These are phyloP conservation scores for Huso huso DNA, from an alignment of 2,797 vertebrate genomes.

Conservation along the genomic window DNA sequence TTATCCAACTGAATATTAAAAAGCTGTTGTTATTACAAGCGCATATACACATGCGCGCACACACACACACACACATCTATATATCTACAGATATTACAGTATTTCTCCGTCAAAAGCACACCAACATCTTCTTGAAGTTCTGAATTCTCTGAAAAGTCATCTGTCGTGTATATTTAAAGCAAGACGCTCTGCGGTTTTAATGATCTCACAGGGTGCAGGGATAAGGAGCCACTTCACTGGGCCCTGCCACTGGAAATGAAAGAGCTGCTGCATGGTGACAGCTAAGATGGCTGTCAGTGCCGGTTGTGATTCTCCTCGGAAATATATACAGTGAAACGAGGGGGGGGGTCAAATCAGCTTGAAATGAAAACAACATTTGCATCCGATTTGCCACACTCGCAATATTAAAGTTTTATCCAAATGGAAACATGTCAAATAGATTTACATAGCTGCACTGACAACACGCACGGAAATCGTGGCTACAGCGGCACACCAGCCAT, in stretches of 20 bases:
- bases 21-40: conserved; percentile 41
- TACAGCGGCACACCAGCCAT: conserved; percentile 66
- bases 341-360: conserved; percentile 81
- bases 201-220: conserved; percentile 65
- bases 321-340: conserved; percentile 75
- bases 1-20: conserved; percentile 71
- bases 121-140: conserved; percentile 4
- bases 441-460: conserved; percentile 87
- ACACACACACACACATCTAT: conserved; percentile 6
- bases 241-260: conserved; percentile 54
- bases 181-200: conserved; percentile 63
- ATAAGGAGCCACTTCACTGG: conserved; percentile 45
- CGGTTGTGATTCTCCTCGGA: conserved; percentile 79
- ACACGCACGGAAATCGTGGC: conserved; percentile 66
- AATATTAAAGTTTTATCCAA: conserved; percentile 94
- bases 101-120: conserved; percentile 5
- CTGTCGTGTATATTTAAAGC: background rate
- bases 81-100: conserved; percentile 19
- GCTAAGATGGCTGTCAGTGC: conserved; percentile 59
- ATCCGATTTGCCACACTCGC: conserved; percentile 92
- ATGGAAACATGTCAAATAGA: conserved; percentile 97
- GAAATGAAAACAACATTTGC: conserved; percentile 96
- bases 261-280: conserved; percentile 57
- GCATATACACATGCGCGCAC: conserved; percentile 42
- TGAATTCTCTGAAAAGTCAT: no score